Evolutionary conservation across 92 coral and sea anemone genomes (phyloP).

Genomic region (Meandrina meandrites): DNA sequence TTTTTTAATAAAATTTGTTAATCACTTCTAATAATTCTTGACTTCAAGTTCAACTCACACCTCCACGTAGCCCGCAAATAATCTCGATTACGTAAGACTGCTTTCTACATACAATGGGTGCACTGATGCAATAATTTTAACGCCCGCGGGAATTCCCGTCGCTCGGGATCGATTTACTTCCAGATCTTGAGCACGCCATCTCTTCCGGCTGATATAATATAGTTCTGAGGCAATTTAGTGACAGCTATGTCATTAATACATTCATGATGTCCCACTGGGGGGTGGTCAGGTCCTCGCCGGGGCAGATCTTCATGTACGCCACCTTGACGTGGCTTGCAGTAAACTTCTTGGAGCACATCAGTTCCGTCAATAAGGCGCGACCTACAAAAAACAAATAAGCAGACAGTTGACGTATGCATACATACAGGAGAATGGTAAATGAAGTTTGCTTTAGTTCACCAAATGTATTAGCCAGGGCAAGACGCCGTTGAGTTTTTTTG

Average conservation of each 20-base stretch:
- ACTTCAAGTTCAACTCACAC: neutral
- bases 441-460: neutral
- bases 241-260: slow-evolving; percentile 91
- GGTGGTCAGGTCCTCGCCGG: slow-evolving; percentile 95
- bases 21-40: neutral
- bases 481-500: neutral
- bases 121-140: neutral
- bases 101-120: neutral
- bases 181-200: slow-evolving; percentile 96
- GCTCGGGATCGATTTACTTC: slow-evolving; percentile 56
- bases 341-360: slow-evolving; percentile 91
- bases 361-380: slow-evolving; percentile 97
- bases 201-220: slow-evolving; percentile 89
- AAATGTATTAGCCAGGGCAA: neutral
- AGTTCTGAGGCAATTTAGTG: slow-evolving; percentile 89
- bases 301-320: slow-evolving; percentile 93
- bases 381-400: slow-evolving; percentile 38
- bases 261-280: slow-evolving; percentile 97
- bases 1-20: neutral
- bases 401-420: neutral
- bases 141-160: neutral
- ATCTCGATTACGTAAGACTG: neutral
- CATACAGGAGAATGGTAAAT: neutral
- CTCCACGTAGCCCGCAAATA: neutral
- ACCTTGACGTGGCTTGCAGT: slow-evolving; percentile 86